A percentile compares a stretch with the other conserved stretches of the same genome.
Conservation (phyloP, 2,888 invertebrate genomes). For the Tortrix viridana region DNA sequence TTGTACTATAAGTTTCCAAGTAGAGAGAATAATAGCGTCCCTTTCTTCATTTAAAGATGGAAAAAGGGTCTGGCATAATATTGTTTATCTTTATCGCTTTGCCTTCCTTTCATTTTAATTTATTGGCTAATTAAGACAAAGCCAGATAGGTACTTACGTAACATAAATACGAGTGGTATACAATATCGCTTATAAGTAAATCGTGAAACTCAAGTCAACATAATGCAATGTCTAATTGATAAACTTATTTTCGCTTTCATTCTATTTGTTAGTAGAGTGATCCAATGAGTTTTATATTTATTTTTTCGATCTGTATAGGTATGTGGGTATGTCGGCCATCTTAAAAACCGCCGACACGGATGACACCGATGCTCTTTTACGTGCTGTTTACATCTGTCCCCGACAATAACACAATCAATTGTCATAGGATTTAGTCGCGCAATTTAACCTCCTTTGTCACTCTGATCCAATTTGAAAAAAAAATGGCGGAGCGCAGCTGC, state of each 20-base stretch:
- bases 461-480: conserved; percentile 82
- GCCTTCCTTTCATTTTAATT: too few relatives aligned
- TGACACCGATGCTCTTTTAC: conserved; percentile 48
- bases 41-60: too few relatives aligned
- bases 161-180: too few relatives aligned
- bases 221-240: too few relatives aligned
- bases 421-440: conserved; percentile 81
- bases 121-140: too few relatives aligned
- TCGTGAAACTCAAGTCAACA: too few relatives aligned
- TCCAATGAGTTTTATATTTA: not conserved
- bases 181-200: too few relatives aligned
- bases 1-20: not conserved
- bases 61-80: too few relatives aligned
- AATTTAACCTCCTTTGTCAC: conserved; percentile 81
- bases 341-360: conserved; percentile 6
- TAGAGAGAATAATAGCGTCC: too few relatives aligned
- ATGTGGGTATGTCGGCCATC: not conserved
- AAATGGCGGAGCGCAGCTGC: conserved; percentile 81
- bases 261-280: not conserved
- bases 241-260: too few relatives aligned
- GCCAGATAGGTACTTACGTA: too few relatives aligned
- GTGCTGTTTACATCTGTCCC: conserved; percentile 80
- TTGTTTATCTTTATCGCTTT: too few relatives aligned
- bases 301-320: not conserved
- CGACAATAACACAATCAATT: conserved; percentile 71